Evolutionary conservation across 2,888 invertebrate species (phyloP).

Genomic region (Lasioglossum morio): DNA sequence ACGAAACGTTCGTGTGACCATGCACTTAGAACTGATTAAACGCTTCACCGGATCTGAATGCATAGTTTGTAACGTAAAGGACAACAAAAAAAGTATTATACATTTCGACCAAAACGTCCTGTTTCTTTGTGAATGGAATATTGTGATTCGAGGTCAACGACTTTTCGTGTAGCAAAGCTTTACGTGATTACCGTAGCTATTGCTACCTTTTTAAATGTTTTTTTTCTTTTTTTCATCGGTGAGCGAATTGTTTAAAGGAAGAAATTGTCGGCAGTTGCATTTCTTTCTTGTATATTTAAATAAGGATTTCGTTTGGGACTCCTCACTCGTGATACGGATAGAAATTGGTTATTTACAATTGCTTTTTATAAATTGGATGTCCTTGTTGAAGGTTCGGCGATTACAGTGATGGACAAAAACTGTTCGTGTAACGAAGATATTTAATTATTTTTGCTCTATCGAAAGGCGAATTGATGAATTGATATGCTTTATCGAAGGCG

Average conservation of each 20-base stretch:
- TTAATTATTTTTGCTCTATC: neutral
- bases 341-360: slow-evolving; percentile 15
- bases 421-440: neutral
- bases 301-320: slow-evolving; percentile 10
- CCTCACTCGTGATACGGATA: slow-evolving; percentile 32
- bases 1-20: slow-evolving; percentile 21
- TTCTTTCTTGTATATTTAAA: neutral
- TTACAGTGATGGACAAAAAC: neutral
- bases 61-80: slow-evolving; percentile 11
- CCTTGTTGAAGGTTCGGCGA: no score
- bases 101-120: slow-evolving; percentile 33
- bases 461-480: no score
- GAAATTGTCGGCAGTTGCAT: neutral
- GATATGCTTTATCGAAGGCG: no score
- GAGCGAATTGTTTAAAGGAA: neutral
- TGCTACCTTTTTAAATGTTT: neutral
- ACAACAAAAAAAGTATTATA: slow-evolving; percentile 31
- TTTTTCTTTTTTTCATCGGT: neutral
- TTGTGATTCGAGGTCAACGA: slow-evolving; percentile 24
- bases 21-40: neutral
- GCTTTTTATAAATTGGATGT: neutral
- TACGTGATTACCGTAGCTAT: neutral
- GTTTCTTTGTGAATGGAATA: slow-evolving; percentile 23
- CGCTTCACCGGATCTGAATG: neutral
- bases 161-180: neutral